These are phyloP conservation scores for Apodemia duryi DNA, from an alignment of 2,888 invertebrate species.

Conservation along the genomic window DNA sequence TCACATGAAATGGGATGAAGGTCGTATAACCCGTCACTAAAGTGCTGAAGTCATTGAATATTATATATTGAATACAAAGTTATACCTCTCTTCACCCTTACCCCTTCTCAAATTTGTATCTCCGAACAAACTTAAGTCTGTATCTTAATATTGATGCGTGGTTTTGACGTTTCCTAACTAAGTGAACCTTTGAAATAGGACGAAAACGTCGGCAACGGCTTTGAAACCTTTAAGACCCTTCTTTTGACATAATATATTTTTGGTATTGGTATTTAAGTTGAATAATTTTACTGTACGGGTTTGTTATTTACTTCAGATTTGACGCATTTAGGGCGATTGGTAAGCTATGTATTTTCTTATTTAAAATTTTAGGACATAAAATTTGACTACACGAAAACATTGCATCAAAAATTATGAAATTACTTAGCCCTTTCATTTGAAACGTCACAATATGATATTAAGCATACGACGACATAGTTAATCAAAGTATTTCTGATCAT, in stretches of 20 bases:
- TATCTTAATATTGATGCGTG: slow-evolving; percentile 70
- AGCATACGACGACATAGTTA: too few relatives aligned
- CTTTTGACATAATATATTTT: not conserved
- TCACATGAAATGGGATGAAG: not conserved
- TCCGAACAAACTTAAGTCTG: slow-evolving; percentile 56
- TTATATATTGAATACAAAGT: slow-evolving; percentile 5
- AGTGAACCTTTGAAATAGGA: slow-evolving; percentile 51
- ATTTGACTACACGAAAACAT: too few relatives aligned
- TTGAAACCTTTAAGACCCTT: slow-evolving; percentile 5
- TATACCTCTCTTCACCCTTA: not conserved
- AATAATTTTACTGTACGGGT: too few relatives aligned
- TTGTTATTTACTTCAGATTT: too few relatives aligned
- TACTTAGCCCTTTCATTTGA: too few relatives aligned
- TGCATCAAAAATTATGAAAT: too few relatives aligned
- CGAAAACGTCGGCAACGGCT: slow-evolving; percentile 7
- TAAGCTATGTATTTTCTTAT: too few relatives aligned
- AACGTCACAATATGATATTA: too few relatives aligned
- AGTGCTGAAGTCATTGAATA: slow-evolving; percentile 18
- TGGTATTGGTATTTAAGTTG: too few relatives aligned
- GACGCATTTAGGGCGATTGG: too few relatives aligned
- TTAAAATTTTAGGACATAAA: too few relatives aligned
- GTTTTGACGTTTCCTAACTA: slow-evolving; percentile 64
- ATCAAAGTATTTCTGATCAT: too few relatives aligned
- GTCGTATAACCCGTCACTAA: slow-evolving; percentile 3
- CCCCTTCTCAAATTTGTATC: slow-evolving; percentile 30